Evolutionary conservation across 53 echinoderm and acorn worm species (phyloP), one percentile per base, ranked within the genome.

Genomic region (Actinopyga echinites): DNA sequence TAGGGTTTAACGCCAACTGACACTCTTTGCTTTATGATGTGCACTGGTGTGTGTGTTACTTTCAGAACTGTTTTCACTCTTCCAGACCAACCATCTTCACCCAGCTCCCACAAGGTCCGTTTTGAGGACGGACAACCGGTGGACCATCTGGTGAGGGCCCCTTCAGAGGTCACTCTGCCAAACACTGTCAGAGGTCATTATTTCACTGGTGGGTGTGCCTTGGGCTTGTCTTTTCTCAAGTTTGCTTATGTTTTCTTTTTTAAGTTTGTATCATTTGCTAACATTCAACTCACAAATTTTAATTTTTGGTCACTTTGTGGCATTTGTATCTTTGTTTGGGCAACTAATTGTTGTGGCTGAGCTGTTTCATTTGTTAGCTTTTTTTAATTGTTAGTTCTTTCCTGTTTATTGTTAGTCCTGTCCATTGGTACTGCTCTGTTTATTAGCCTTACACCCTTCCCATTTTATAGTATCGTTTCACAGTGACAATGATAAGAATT

Each of bases 21-120:
- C 44, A 9, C 12, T 1, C 44, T 4, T 17, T 49, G 49, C 49
- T 49, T 49, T 6, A 49, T 49, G 15, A 49, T 49, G 49, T 49
- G 13, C 15, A 0, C 2, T 49, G 40, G 49, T 49, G 49, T 10
- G 49, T 49, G 13, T 49, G 49, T 49, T 49, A 49, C 49, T 49
- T 49, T 49, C 17, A 6, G 49, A 15, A 13, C 49, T 69, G 69
- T 69, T 69, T 69, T 56, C 54, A 78, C 78, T 56, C 54, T 78
- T 78, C 57, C 78, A 78, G 78, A 78, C 55, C 49, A 56, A 33
- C 78, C 78, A 56, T 56, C 56, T 56, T 78, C 78, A 78, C 78
- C 33, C 78, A 78, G 57, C 78, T 78, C 78, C 28, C 69, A 69
- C 69, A 69, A 69, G 69, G 69, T 69, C 55, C 78, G 78, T 32